Evolutionary conservation across 2,113 vertebrate species (phyloP).

Genomic region (Propithecus coquereli): DNA sequence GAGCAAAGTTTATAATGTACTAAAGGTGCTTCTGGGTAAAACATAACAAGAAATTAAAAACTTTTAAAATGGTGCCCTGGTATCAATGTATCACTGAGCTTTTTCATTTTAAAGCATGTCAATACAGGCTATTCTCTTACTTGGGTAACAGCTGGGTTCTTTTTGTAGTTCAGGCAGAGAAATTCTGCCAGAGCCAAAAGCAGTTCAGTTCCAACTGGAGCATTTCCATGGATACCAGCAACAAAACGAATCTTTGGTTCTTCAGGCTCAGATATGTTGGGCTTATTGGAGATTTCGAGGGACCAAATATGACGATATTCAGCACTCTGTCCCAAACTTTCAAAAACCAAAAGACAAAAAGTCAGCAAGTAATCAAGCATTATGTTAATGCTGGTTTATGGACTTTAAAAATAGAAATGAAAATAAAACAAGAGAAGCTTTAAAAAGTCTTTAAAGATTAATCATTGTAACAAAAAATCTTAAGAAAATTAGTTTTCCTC

Average conservation of each 20-base stretch:
- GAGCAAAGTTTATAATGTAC: background rate
- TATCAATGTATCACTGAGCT: background rate
- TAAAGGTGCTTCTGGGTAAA: background rate
- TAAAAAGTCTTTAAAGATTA: constrained; percentile 18
- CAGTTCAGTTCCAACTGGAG: constrained; percentile 94
- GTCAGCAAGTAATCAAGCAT: constrained; percentile 33
- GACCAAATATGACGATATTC: constrained; percentile 94
- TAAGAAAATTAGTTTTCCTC: constrained; percentile 29
- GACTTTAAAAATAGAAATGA: background rate
- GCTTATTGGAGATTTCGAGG: constrained; percentile 96
- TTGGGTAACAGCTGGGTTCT: constrained; percentile 91
- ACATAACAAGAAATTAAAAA: constrained; percentile 4
- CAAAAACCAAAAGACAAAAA: constrained; percentile 56
- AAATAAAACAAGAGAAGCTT: constrained; percentile 4
- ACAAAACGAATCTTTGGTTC: constrained; percentile 96
- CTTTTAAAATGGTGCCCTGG: background rate
- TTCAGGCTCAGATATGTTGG: constrained; percentile 87
- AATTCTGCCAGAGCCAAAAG: constrained; percentile 94
- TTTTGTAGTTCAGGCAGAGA: constrained; percentile 96
- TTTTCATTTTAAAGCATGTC: constrained; percentile 25
- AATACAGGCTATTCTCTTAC: constrained; percentile 79
- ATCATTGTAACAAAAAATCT: background rate
- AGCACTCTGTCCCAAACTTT: constrained; percentile 93
- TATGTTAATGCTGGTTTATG: background rate
- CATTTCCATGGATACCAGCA: constrained; percentile 95